Percentiles rank a stretch among this genome's conserved stretches.
Evolutionary conservation across 2,113 vertebrate genomes (phyloP).

Genomic region (Thamnaconus septentrionalis): DNA sequence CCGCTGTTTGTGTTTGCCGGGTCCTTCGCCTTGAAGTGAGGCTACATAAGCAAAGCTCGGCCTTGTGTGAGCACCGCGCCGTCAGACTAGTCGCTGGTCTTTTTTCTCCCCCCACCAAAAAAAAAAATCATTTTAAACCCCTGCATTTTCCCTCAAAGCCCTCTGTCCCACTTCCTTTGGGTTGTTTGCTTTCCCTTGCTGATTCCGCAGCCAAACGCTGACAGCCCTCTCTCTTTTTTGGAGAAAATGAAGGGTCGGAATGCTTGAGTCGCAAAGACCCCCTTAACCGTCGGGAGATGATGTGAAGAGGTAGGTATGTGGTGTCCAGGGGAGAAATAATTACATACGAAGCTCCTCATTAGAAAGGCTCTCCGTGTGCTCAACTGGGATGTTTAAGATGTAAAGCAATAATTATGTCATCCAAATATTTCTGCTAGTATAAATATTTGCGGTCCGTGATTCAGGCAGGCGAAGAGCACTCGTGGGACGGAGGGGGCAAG

Average conservation of each 20-base stretch:
- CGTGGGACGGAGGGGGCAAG: slow-evolving; percentile 26
- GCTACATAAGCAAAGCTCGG: slow-evolving; percentile 72
- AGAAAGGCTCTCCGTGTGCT: slow-evolving; percentile 22
- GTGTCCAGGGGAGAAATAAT: too few species aligned
- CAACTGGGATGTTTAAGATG: not conserved
- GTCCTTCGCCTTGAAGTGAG: slow-evolving; percentile 73
- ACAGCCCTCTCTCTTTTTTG: slow-evolving; percentile 26
- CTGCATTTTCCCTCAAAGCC: not conserved
- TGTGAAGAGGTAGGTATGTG: slow-evolving; percentile 30
- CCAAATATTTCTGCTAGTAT: slow-evolving; percentile 49
- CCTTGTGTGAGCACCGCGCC: slow-evolving; percentile 66
- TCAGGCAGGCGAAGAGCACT: slow-evolving; percentile 7
- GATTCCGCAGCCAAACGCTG: slow-evolving; percentile 15
- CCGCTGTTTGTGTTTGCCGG: slow-evolving; percentile 77
- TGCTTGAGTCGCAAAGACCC: slow-evolving; percentile 58
- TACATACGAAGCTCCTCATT: not conserved
- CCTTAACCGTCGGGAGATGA: not conserved
- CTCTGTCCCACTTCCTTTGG: not conserved
- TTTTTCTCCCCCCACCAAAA: slow-evolving; percentile 16
- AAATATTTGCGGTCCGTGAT: slow-evolving; percentile 46
- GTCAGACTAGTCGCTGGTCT: slow-evolving; percentile 40
- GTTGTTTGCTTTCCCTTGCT: not conserved
- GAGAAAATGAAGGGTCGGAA: slow-evolving; percentile 45
- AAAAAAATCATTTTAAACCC: slow-evolving; percentile 6
- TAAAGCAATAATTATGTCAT: slow-evolving; percentile 48